Evolutionary conservation across 2,113 vertebrate genomes (phyloP).

Genomic region (Oriolus oriolus): DNA sequence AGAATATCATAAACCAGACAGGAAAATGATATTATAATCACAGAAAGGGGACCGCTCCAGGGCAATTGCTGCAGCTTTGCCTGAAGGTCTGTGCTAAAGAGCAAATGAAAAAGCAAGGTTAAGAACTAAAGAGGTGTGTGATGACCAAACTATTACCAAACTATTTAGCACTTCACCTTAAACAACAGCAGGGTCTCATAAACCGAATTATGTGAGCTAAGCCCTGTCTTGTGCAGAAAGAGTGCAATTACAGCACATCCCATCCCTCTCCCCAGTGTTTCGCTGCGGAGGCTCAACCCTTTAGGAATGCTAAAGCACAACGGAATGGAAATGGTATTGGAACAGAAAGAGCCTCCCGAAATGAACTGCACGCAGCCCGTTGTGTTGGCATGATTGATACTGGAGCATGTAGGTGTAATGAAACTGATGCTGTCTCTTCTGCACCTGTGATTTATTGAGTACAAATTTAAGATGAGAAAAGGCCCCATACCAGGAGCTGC

Average conservation of each 20-base stretch:
- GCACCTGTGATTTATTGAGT: slow-evolving; percentile 89
- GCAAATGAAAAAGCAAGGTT: neutral
- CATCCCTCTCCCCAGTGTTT: neutral
- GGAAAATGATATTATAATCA: neutral
- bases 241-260: neutral
- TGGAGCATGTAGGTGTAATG: slow-evolving; percentile 86
- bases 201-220: neutral
- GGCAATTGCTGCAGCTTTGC: neutral
- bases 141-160: neutral
- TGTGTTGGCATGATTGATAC: slow-evolving; percentile 84
- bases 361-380: slow-evolving; percentile 77
- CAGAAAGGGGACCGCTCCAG: neutral
- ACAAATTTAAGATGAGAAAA: slow-evolving; percentile 90
- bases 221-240: neutral
- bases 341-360: slow-evolving; percentile 76
- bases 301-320: slow-evolving; percentile 54
- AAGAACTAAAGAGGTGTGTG: neutral
- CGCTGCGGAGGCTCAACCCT: neutral
- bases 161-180: neutral
- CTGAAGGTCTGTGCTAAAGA: neutral
- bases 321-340: slow-evolving; percentile 70
- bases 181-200: neutral
- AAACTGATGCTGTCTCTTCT: slow-evolving; percentile 84
- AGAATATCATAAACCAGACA: neutral
- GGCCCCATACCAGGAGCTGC: slow-evolving; percentile 85